phyloP scores from a whole-genome alignment of 1,140 invertebrate genomes.

The Saccostrea glomerata region DNA sequence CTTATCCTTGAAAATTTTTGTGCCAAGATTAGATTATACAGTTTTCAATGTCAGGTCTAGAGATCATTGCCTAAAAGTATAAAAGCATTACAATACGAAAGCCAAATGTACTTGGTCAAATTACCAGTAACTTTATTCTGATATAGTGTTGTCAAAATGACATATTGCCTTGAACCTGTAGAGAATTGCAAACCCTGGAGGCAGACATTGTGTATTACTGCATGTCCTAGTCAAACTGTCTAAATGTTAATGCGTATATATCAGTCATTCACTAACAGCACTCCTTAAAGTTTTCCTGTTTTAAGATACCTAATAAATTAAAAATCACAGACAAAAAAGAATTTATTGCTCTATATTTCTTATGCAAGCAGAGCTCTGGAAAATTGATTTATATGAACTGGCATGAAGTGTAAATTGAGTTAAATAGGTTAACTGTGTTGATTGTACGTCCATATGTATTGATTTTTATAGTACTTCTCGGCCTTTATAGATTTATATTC shows the following conservation, averaged over 20 bases:
- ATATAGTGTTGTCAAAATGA: background rate
- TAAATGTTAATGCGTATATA: background rate
- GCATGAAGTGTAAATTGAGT: slow-evolving; percentile 19
- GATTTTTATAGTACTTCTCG: background rate
- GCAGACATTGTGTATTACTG: background rate
- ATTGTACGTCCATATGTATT: background rate
- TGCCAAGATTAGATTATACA: background rate
- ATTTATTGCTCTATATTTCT: background rate
- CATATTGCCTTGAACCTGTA: background rate
- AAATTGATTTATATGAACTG: background rate
- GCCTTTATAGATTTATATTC: background rate
- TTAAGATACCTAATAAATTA: background rate
- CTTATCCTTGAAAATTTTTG: background rate
- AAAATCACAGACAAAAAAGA: background rate
- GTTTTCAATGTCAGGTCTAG: background rate
- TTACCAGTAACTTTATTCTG: too few relatives aligned
- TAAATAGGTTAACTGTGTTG: background rate
- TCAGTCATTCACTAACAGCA: background rate
- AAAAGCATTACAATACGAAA: background rate
- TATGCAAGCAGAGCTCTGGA: background rate
- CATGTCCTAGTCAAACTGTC: background rate
- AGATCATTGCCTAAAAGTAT: background rate
- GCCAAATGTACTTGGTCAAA: background rate
- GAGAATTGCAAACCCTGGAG: background rate
- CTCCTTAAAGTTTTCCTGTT: background rate